Evolutionary conservation across 2,797 vertebrate genomes (phyloP), one percentile per base, ranked within the genome.

Genomic region (Tapirus indicus): DNA sequence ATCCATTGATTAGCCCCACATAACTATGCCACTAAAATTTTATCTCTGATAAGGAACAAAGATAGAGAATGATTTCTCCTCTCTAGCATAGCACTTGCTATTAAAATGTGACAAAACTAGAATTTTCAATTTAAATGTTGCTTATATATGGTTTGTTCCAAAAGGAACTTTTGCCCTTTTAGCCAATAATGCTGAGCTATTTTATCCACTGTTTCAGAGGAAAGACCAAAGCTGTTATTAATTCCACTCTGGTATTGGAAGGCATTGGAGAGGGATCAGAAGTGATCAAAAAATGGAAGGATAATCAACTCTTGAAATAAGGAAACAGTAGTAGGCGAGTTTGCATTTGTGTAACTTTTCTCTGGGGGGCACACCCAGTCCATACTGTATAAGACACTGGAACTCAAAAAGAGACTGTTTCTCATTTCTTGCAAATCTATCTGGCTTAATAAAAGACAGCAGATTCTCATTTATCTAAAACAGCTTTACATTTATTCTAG

Each of bases 171-270:
- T 79, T 80, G 7, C 13, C 69, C 32, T 56, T 78, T 83, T 82
- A 95, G 68, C 66, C 96, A 96, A 78, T 78, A 91, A 64, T 27
- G 58, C 52, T 68, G 66, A 92, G 88, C 23, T 58, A 82, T 66
- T 80, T 66, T 44, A 86, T 29, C 68, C 29, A 47, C 54, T 93
- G 7, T 44, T 92, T 69, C 49, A 80, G 56, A 83, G 7, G 7
- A 38, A 27, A 60, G 1, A 35, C 23, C 82, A 78, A 82, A 95
- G 13, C 32, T 56, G 29, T 35, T 17, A 52, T 35, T 60, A 79
- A 56, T 27, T 56, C 20, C 5, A n/a, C 21, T 82, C 21, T 32
- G 62, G 64, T 68, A 77, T 35, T 62, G 66, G 27, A 86, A 92
- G 71, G 32, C 60, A 85, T 2, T 64, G 47, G 49, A 38, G 32